Percentiles rank a stretch among this genome's conserved stretches.
Evolutionary conservation across 2,113 vertebrate genomes (phyloP).

Genomic region (Trochalopteron elliotii): DNA sequence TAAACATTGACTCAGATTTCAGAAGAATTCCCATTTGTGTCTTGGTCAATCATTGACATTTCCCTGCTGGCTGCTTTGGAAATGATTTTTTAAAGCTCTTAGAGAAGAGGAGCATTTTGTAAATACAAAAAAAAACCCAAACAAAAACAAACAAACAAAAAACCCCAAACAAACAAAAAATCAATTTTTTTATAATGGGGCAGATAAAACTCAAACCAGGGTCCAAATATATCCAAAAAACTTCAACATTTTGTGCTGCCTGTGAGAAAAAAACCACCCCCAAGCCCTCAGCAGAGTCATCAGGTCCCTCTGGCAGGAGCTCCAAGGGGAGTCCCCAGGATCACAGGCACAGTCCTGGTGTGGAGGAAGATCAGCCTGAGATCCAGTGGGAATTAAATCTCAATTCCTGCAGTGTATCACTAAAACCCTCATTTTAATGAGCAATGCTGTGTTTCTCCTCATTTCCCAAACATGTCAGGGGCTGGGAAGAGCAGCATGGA

Average conservation of each 20-base stretch:
- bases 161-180: too few species aligned
- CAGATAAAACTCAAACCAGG: background rate
- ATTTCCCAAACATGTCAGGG: background rate
- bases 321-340: rapidly evolving
- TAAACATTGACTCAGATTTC: background rate
- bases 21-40: background rate
- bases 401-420: too few species aligned
- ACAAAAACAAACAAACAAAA: too few species aligned
- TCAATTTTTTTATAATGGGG: background rate
- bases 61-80: background rate
- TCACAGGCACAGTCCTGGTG: background rate
- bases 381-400: background rate
- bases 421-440: background rate
- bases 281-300: background rate
- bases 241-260: background rate
- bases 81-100: background rate
- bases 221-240: background rate
- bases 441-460: background rate
- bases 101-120: background rate
- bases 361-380: background rate
- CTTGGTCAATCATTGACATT: background rate
- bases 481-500: background rate
- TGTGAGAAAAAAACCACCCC: background rate
- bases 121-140: background rate
- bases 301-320: background rate